Percentiles rank a stretch among this genome's conserved stretches.
Evolutionary conservation across 2,113 vertebrate species (phyloP).

Genomic region (Mandrillus leucophaeus): DNA sequence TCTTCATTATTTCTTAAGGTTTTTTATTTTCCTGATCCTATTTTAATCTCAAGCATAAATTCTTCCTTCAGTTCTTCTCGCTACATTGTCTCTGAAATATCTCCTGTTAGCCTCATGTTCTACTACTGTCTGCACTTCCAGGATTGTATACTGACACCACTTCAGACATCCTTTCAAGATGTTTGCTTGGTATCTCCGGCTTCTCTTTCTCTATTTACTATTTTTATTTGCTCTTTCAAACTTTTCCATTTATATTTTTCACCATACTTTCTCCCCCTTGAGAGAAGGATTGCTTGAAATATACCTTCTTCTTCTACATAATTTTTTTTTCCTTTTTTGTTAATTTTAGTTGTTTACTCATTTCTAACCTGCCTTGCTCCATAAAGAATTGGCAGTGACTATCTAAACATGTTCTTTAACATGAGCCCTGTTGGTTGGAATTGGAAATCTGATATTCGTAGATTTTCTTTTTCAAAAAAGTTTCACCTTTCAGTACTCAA

Average conservation of each 20-base stretch:
- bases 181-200: neutral
- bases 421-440: neutral
- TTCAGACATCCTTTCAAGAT: neutral
- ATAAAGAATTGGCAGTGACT: neutral
- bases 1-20: slow-evolving; percentile 40
- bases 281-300: neutral
- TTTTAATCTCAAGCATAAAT: slow-evolving; percentile 41
- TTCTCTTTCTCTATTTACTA: neutral
- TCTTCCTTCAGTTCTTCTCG: slow-evolving; percentile 43
- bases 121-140: neutral
- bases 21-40: slow-evolving; percentile 6
- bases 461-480: neutral
- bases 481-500: neutral
- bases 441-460: neutral
- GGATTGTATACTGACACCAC: neutral
- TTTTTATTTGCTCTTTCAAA: neutral
- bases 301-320: neutral
- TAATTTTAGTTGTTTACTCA: neutral
- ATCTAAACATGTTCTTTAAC: neutral
- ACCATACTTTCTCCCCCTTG: neutral
- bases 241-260: neutral
- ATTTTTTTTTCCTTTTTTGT: neutral
- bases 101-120: neutral
- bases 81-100: slow-evolving; percentile 5
- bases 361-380: neutral